Conservation (phyloP, 2,888 invertebrate genomes). For the Agrochola macilenta region DNA sequence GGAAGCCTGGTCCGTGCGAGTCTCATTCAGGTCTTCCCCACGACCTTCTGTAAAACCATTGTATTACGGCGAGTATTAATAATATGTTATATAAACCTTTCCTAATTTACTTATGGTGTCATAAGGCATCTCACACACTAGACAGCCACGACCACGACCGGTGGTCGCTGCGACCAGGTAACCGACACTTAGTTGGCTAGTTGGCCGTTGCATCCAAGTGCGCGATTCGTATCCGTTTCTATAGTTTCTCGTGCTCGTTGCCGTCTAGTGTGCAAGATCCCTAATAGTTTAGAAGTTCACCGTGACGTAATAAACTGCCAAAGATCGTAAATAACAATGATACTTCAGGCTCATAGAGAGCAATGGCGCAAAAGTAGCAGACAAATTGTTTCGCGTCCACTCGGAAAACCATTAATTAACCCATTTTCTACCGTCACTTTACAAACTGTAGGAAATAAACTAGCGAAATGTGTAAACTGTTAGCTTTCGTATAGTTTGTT, state of each 20-base stretch:
- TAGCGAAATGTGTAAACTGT: constrained; percentile 22
- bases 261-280: too few species aligned
- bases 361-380: constrained; percentile 41
- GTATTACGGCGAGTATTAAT: background rate
- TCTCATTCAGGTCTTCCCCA: too few species aligned
- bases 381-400: constrained; percentile 53
- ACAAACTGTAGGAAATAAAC: constrained; percentile 45
- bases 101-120: background rate
- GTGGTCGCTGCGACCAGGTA: too few species aligned
- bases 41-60: background rate
- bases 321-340: constrained; percentile 57
- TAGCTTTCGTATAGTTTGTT: constrained; percentile 13
- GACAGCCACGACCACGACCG: too few species aligned
- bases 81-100: background rate
- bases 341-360: constrained; percentile 50
- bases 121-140: too few species aligned
- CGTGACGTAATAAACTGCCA: constrained; percentile 23
- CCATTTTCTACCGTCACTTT: constrained; percentile 55
- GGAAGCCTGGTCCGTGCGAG: background rate
- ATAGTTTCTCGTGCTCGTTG: too few species aligned
- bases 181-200: too few species aligned
- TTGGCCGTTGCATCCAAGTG: too few species aligned
- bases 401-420: constrained; percentile 57
- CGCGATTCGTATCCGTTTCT: too few species aligned
- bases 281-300: constrained; percentile 23